Conservation (phyloP, 1,140 invertebrate species). For the Coelopa frigida region DNA sequence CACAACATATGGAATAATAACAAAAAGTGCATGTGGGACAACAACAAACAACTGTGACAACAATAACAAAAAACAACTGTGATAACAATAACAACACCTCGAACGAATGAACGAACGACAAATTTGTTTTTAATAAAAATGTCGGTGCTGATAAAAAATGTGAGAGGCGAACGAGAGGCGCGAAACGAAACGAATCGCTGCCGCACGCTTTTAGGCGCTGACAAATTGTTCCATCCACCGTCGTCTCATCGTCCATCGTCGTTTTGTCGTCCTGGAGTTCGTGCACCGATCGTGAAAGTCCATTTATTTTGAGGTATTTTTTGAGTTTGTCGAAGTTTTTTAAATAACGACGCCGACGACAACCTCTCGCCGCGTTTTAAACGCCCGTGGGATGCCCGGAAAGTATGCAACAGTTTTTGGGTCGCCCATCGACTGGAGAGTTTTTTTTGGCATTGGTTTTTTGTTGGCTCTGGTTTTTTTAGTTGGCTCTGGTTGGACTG, state of each 20-base stretch:
- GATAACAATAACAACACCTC: neutral
- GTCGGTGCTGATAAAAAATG: too few relatives aligned
- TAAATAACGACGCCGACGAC: neutral
- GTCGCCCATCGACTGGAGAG: too few relatives aligned
- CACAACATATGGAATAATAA: conserved; percentile 8
- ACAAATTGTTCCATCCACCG: conserved; percentile 23
- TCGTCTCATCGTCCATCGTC: neutral
- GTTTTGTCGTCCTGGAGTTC: neutral
- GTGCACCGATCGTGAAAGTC: too few relatives aligned
- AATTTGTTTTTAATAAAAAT: too few relatives aligned
- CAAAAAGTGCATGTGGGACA: neutral
- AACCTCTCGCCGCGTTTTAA: conserved; percentile 4
- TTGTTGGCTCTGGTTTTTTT: too few relatives aligned
- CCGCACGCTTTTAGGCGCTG: conserved; percentile 44
- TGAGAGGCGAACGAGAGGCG: neutral
- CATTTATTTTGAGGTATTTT: too few relatives aligned
- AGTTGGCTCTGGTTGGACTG: too few relatives aligned
- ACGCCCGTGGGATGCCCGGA: conserved; percentile 7
- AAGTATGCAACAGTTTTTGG: conserved; percentile 16
- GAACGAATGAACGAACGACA: too few relatives aligned
- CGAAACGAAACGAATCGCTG: too few relatives aligned
- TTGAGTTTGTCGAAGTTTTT: neutral
- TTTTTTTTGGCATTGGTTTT: too few relatives aligned
- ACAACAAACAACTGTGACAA: neutral
- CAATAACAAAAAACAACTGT: neutral